A percentile compares a stretch with the other conserved stretches of the same genome.
Conservation (phyloP, 2,888 invertebrate genomes). For the Rotaria macrura region DNA sequence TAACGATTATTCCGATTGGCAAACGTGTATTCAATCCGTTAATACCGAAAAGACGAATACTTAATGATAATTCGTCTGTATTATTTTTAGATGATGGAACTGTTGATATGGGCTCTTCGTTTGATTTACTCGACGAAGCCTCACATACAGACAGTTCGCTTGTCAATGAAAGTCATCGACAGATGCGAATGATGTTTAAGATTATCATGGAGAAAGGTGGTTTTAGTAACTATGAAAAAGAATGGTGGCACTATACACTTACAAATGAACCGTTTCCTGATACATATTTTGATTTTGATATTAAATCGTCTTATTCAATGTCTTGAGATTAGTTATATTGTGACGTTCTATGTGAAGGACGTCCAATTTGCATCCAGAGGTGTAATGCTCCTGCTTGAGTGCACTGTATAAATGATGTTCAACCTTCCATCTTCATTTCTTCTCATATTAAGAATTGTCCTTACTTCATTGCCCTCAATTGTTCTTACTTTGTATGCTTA, state of each 20-base stretch:
- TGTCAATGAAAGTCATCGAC: not conserved
- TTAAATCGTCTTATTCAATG: not conserved
- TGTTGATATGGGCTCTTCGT: slow-evolving; percentile 25
- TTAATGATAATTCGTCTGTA: not conserved
- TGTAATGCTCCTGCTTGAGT: no score
- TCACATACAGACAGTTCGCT: not conserved
- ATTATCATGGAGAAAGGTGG: slow-evolving; percentile 5
- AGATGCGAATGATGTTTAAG: slow-evolving; percentile 17
- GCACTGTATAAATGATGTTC: no score
- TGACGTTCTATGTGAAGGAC: no score
- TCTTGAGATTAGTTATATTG: no score
- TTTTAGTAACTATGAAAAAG: slow-evolving; percentile 21
- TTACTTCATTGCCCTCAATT: no score
- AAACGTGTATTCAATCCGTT: not conserved
- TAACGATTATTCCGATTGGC: not conserved
- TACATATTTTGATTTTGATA: slow-evolving; percentile 25
- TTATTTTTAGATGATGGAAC: slow-evolving; percentile 24
- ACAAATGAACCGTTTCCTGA: slow-evolving; percentile 25
- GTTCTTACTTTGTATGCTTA: no score
- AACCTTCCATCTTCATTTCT: no score
- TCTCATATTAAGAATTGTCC: no score
- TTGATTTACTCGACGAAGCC: slow-evolving; percentile 24
- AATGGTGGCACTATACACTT: slow-evolving; percentile 27
- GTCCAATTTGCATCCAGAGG: no score
- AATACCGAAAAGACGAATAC: not conserved